Evolutionary conservation across 2,113 vertebrate species (phyloP), one percentile per base, ranked within the genome.

Genomic region (Natator depressus): DNA sequence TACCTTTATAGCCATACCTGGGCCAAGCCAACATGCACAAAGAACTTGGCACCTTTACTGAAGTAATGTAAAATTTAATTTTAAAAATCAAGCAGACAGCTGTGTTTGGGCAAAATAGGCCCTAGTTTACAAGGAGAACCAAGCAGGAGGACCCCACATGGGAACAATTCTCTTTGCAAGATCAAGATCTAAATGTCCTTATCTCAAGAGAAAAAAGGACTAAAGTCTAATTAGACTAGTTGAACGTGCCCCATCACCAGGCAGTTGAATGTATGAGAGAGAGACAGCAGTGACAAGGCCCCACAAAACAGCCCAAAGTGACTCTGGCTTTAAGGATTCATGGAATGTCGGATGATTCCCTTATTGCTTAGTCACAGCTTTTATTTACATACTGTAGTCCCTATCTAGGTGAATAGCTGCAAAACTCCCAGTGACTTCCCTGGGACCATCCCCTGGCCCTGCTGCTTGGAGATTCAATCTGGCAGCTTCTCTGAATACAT

Each of bases 401-500:
- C 72, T 78, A 25, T 47, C 42, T 10, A 81, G 8, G 3, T 6
- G 46, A 12, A n/a, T 85, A 0, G 1, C 25, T 75, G 50, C 19
- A 47, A 27, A 13, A 49, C 17, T 83, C 35, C 9, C 3, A 17
- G 47, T 47, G 5, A 31, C 85, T 91, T 91, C 35, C n/a, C 12
- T 84, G 1, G 14, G 89, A 42, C 72, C 3, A 13, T 12, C 46
- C 35, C 57, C 72, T 80, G n/a, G 12, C 6, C 25, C 42, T 84
- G n/a, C 19, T 84, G 47, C 72, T 78, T 50, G 51, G 29, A 87
- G 54, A 69, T 22, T 16, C 46, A 46, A 5, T 81, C 11, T 79
- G 25, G 6, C 54, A n/a, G 5, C n/a, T 27, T 59, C 29, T 49
- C 24, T 35, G 35, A 76, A n/a, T 3, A 1, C 0, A 0, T 19